These are phyloP conservation scores for Gasterosteus nipponicus DNA, from an alignment of 2,113 vertebrate genomes.

Conservation along the genomic window DNA sequence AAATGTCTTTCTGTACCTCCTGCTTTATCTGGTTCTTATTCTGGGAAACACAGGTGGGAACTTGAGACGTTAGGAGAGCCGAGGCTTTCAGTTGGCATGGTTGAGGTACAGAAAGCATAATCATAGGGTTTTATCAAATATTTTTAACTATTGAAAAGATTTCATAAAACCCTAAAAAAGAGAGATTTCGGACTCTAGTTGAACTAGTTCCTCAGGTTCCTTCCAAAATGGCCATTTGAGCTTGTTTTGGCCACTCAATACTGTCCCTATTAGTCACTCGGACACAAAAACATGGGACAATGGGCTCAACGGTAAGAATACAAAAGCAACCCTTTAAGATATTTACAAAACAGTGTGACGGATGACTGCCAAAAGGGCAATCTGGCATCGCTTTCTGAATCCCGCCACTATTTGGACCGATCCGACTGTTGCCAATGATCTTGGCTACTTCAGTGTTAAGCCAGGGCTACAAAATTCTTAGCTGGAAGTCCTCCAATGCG, in stretches of 20 bases:
- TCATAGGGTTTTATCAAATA: neutral
- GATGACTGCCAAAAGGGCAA: constrained; percentile 8
- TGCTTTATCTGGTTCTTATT: neutral
- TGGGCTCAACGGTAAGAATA: neutral
- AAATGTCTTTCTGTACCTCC: neutral
- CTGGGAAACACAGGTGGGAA: neutral
- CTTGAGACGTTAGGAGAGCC: neutral
- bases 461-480: constrained; percentile 29
- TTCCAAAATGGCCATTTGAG: neutral
- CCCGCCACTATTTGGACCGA: neutral
- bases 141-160: neutral
- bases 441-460: constrained; percentile 19
- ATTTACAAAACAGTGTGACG: constrained; percentile 22
- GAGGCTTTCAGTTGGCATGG: neutral
- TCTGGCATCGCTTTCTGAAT: neutral
- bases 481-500: constrained; percentile 31
- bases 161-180: too few species aligned
- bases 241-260: neutral
- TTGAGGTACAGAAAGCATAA: neutral
- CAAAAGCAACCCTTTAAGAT: neutral
- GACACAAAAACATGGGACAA: neutral
- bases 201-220: neutral
- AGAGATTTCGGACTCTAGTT: neutral
- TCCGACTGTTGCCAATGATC: constrained; percentile 6
- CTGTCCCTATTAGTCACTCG: neutral